A percentile compares a stretch with the other conserved stretches of the same genome.
Conservation (phyloP, 2,888 invertebrate species). For the Aphidius colemani region DNA sequence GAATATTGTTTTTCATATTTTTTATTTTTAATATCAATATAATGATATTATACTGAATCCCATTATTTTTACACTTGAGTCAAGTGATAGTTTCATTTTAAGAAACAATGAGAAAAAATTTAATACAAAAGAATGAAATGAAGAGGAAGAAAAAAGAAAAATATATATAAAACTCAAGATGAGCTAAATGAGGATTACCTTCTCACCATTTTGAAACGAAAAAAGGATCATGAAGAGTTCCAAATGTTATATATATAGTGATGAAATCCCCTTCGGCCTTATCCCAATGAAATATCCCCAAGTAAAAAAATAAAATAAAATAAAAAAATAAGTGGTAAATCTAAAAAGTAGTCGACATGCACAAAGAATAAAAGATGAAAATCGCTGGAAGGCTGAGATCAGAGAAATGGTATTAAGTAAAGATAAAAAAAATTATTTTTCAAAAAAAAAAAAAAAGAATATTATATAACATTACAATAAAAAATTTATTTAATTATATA, state of each 20-base stretch:
- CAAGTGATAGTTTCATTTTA: too few relatives aligned
- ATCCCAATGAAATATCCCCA: constrained; percentile 5
- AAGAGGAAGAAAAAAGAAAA: not conserved
- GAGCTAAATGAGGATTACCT: constrained; percentile 15
- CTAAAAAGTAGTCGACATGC: constrained; percentile 19
- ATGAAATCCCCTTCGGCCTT: constrained; percentile 17
- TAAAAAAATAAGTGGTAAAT: constrained; percentile 13
- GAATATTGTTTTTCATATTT: not conserved
- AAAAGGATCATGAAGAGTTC: constrained; percentile 9
- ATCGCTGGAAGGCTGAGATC: constrained; percentile 2
- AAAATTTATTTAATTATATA: too few relatives aligned
- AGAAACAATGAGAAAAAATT: too few relatives aligned
- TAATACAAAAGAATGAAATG: too few relatives aligned
- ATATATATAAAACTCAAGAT: constrained; percentile 4
- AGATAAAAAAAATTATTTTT: too few relatives aligned
- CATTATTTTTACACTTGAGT: too few relatives aligned
- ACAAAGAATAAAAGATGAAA: constrained; percentile 33
- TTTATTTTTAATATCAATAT: too few relatives aligned
- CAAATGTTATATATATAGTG: not conserved
- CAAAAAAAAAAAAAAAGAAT: too few relatives aligned
- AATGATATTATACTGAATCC: too few relatives aligned
- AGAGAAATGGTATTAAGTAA: too few relatives aligned
- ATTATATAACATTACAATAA: too few relatives aligned
- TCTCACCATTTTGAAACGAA: constrained; percentile 7
- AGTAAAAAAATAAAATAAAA: too few relatives aligned